Evolutionary conservation across 2,888 invertebrate genomes (phyloP).

Genomic region (Melipona bicolor): DNA sequence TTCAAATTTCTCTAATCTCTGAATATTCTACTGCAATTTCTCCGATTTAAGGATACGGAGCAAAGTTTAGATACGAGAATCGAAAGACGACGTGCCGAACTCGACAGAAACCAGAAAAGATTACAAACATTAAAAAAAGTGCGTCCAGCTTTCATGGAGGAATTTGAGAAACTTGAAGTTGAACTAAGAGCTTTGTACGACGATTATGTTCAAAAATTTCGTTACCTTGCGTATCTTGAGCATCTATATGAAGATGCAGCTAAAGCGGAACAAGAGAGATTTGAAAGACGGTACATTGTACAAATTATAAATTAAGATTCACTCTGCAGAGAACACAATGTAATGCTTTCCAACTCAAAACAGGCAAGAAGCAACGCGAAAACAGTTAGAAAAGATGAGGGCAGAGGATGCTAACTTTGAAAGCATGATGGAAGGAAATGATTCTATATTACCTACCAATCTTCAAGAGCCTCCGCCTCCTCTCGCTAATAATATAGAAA

Average conservation of each 20-base stretch:
- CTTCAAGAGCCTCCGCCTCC: slow-evolving; percentile 77
- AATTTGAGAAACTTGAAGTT: slow-evolving; percentile 94
- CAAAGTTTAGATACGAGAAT: slow-evolving; percentile 95
- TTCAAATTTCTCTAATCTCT: background rate
- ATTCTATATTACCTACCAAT: slow-evolving; percentile 81
- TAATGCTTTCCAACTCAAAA: slow-evolving; percentile 22
- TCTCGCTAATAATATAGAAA: slow-evolving; percentile 74
- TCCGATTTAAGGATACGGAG: slow-evolving; percentile 89
- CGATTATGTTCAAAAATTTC: slow-evolving; percentile 94
- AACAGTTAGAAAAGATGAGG: slow-evolving; percentile 86
- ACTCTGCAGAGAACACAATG: background rate
- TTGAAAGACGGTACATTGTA: slow-evolving; percentile 87
- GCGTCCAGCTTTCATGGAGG: slow-evolving; percentile 98
- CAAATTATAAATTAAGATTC: background rate
- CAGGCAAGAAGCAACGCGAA: slow-evolving; percentile 85
- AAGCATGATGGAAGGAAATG: slow-evolving; percentile 83
- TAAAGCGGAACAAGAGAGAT: slow-evolving; percentile 90
- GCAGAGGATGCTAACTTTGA: slow-evolving; percentile 85
- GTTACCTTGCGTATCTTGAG: slow-evolving; percentile 95
- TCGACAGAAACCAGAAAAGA: slow-evolving; percentile 96
- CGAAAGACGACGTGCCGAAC: slow-evolving; percentile 94
- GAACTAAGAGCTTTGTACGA: slow-evolving; percentile 94
- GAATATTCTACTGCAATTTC: background rate
- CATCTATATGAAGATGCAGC: slow-evolving; percentile 93
- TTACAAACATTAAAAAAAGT: slow-evolving; percentile 97